Evolutionary conservation across 2,888 invertebrate genomes (phyloP).

Genomic region (Drosophila multiciliata): DNA sequence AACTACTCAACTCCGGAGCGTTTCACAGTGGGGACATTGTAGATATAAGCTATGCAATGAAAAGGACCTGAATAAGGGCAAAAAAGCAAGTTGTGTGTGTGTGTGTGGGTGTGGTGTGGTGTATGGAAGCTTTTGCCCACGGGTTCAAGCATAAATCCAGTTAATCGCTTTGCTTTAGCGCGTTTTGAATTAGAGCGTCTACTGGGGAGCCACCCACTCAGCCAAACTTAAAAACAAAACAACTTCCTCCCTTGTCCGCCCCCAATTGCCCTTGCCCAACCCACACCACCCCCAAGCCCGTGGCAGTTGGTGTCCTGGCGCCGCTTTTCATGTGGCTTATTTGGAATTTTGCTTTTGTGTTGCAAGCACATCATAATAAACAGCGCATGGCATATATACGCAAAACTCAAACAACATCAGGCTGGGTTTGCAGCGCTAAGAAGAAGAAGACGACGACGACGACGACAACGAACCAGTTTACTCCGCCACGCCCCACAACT

Average conservation of each 20-base stretch:
- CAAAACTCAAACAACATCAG: constrained; percentile 36
- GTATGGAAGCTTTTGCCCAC: constrained; percentile 17
- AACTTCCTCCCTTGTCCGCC: not conserved
- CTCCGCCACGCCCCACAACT: not conserved
- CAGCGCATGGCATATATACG: constrained; percentile 26
- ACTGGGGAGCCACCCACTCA: constrained; percentile 1
- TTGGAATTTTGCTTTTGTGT: constrained; percentile 70
- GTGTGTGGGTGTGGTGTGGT: not conserved
- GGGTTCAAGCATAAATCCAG: constrained; percentile 36
- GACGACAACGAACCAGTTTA: constrained; percentile 47
- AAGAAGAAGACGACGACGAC: constrained; percentile 12
- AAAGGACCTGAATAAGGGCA: constrained; percentile 11
- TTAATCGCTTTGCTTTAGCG: constrained; percentile 60
- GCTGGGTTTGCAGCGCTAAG: constrained; percentile 19
- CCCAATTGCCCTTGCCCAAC: not conserved
- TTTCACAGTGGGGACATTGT: too few species aligned
- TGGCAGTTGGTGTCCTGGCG: constrained; percentile 38
- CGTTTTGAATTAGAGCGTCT: constrained; percentile 30
- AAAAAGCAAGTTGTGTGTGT: not conserved
- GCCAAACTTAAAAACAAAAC: constrained; percentile 1
- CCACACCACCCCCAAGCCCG: not conserved
- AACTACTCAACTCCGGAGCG: not conserved
- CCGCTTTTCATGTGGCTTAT: constrained; percentile 65
- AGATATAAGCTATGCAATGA: constrained; percentile 5
- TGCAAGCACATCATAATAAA: constrained; percentile 64